Percentiles rank a stretch among this genome's conserved stretches.
Evolutionary conservation across 2,888 invertebrate species (phyloP).

Genomic region (Phytoseiulus persimilis): DNA sequence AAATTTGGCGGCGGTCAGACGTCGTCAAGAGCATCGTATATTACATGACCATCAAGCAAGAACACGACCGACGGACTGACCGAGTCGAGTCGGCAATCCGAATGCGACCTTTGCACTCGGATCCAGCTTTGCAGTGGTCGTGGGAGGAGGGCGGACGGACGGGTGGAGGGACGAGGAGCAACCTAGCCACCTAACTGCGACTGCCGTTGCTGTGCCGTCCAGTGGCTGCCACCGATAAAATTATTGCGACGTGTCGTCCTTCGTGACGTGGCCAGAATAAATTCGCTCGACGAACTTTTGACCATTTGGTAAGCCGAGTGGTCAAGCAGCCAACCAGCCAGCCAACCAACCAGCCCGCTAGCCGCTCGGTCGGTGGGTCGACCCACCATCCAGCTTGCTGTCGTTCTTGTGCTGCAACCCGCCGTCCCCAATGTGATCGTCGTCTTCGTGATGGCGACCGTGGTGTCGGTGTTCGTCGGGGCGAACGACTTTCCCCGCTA

Average conservation of each 20-base stretch:
- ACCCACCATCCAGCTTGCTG: background rate
- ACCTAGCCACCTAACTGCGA: background rate
- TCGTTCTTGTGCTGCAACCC: background rate
- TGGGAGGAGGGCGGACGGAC: background rate
- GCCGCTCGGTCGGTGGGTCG: background rate
- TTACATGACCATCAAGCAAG: background rate
- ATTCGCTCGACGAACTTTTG: slow-evolving; percentile 37
- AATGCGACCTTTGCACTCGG: background rate
- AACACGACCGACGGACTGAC: background rate
- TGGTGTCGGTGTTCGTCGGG: too few species aligned
- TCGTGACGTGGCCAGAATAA: slow-evolving; percentile 38
- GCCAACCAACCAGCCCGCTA: background rate
- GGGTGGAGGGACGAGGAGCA: background rate
- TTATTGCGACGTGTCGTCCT: slow-evolving; percentile 37
- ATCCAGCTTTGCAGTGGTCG: background rate
- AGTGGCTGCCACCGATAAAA: slow-evolving; percentile 30
- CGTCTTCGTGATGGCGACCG: background rate
- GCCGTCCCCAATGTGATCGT: background rate
- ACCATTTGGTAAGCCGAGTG: slow-evolving; percentile 24
- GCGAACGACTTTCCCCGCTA: background rate
- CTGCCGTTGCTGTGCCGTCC: background rate
- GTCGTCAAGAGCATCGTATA: background rate
- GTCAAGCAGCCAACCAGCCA: background rate
- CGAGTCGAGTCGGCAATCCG: background rate
- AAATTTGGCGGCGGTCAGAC: background rate